phyloP scores from a whole-genome alignment of 2,113 vertebrate genomes.

The Aviceda subcristata region DNA sequence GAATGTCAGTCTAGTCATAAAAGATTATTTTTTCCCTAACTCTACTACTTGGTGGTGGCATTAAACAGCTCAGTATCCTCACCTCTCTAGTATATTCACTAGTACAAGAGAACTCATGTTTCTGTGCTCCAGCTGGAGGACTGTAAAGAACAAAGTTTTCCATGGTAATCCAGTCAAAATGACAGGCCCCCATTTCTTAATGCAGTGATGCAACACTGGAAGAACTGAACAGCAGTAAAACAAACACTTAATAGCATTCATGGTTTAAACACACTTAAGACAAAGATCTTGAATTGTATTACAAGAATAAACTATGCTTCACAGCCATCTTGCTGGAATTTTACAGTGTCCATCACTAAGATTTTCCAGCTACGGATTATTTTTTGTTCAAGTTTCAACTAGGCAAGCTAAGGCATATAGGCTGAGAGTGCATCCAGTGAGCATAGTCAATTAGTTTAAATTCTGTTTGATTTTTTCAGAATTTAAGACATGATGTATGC shows the following conservation, averaged over 20 bases:
- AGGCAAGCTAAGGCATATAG: background rate
- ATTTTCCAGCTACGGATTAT: background rate
- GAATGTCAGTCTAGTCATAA: background rate
- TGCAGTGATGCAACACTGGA: background rate
- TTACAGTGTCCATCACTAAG: background rate
- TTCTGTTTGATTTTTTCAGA: background rate
- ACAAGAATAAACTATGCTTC: background rate
- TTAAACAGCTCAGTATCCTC: background rate
- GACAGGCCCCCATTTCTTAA: background rate
- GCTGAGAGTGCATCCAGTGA: background rate
- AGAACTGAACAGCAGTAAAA: background rate
- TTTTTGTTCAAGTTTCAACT: background rate
- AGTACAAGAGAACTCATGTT: background rate
- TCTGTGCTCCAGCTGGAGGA: background rate
- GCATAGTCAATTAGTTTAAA: background rate
- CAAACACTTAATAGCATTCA: background rate
- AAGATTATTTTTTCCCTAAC: background rate
- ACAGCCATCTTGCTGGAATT: background rate
- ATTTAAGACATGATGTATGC: background rate
- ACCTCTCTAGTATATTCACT: background rate
- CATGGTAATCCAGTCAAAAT: background rate
- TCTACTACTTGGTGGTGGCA: background rate
- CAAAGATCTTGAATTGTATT: background rate
- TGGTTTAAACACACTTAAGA: background rate
- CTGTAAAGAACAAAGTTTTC: background rate